Percentiles rank a stretch among this genome's conserved stretches.
These are phyloP conservation scores for Aricia agestis DNA, from an alignment of 1,140 invertebrate species.

Conservation along the genomic window DNA sequence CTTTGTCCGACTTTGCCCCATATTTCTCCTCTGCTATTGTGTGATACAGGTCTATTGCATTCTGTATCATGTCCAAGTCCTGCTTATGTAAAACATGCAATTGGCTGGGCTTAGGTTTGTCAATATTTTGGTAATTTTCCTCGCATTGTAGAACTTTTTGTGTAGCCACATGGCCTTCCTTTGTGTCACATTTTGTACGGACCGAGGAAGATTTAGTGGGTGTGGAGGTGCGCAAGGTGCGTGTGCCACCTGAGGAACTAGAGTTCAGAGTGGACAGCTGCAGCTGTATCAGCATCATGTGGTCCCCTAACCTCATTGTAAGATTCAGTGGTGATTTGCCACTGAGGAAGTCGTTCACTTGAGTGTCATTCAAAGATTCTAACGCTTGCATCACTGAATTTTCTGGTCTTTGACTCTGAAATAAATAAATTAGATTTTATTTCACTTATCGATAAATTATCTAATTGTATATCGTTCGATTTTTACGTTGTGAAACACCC, in stretches of 20 bases:
- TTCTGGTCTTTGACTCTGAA: slow-evolving; percentile 92
- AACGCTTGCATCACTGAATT: slow-evolving; percentile 96
- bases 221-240: slow-evolving; percentile 59
- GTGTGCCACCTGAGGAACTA: slow-evolving; percentile 41
- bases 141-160: slow-evolving; percentile 41
- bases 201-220: slow-evolving; percentile 48
- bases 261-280: slow-evolving; percentile 90
- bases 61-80: slow-evolving; percentile 76
- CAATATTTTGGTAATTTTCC: slow-evolving; percentile 34
- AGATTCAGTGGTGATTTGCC: slow-evolving; percentile 95
- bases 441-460: slow-evolving; percentile 33
- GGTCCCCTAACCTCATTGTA: slow-evolving; percentile 95
- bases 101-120: slow-evolving; percentile 43
- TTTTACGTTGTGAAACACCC: slow-evolving; percentile 65
- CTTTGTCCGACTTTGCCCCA: slow-evolving; percentile 45
- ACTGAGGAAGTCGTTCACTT: slow-evolving; percentile 96
- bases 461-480: slow-evolving; percentile 51
- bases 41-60: slow-evolving; percentile 73
- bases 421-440: slow-evolving; percentile 46
- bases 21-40: slow-evolving; percentile 68
- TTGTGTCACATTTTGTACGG: slow-evolving; percentile 50
- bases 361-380: slow-evolving; percentile 93
- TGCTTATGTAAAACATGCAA: slow-evolving; percentile 66
- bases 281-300: slow-evolving; percentile 97
- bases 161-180: slow-evolving; percentile 44